Evolutionary conservation across 1,140 invertebrate genomes (phyloP).

Genomic region (Araneus ventricosus): DNA sequence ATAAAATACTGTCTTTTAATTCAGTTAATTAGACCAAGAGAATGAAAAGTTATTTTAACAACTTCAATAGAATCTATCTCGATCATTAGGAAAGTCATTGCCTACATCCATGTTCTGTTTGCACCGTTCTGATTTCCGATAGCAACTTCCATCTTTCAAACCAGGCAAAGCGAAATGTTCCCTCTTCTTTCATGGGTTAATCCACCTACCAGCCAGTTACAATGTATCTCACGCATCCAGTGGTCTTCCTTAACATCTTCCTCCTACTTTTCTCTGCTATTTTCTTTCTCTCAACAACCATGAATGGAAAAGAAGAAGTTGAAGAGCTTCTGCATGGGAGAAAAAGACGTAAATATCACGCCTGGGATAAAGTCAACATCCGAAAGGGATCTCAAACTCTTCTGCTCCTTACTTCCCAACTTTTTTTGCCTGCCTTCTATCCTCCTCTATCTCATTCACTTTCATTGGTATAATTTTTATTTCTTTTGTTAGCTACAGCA

Average conservation of each 20-base stretch:
- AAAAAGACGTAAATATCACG: constrained; percentile 50
- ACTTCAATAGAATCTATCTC: too few relatives aligned
- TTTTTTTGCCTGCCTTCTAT: not conserved
- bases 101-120: too few relatives aligned
- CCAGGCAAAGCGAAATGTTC: not conserved
- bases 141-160: not conserved
- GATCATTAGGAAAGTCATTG: too few relatives aligned
- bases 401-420: not conserved
- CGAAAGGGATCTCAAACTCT: not conserved
- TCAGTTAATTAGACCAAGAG: too few relatives aligned
- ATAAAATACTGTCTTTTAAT: not conserved
- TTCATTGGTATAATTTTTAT: constrained; percentile 39
- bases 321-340: not conserved
- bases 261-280: not conserved
- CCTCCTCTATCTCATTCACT: not conserved
- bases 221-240: not conserved
- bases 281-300: not conserved
- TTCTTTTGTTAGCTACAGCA: constrained; percentile 36
- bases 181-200: not conserved
- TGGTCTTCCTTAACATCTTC: not conserved
- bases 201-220: not conserved
- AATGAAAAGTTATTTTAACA: too few relatives aligned
- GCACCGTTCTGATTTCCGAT: too few relatives aligned
- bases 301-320: not conserved
- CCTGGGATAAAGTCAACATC: constrained; percentile 40